A percentile compares a stretch with the other conserved stretches of the same genome.
Conservation (phyloP, 2,113 vertebrate species). For the Chelonoidis abingdonii region DNA sequence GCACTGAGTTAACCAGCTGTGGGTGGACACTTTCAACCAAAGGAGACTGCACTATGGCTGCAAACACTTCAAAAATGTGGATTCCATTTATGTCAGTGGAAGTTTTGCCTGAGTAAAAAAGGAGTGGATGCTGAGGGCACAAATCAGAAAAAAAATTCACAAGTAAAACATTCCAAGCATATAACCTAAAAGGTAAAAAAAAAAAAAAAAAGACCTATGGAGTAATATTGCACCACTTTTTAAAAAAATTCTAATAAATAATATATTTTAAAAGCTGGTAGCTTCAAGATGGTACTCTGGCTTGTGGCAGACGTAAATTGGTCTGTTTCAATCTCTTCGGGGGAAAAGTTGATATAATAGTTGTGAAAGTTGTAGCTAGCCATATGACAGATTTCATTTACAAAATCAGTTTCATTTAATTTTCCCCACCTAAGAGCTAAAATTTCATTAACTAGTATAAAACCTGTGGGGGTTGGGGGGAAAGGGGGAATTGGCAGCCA, state of each 20-base stretch:
- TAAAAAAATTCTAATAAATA: background rate
- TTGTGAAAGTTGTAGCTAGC: background rate
- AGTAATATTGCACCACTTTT: background rate
- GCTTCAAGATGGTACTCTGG: background rate
- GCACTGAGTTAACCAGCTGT: background rate
- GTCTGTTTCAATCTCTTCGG: background rate
- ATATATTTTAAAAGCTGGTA: background rate
- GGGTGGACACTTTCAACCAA: background rate
- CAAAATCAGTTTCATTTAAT: background rate
- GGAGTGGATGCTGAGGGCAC: background rate
- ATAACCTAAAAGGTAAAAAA: background rate
- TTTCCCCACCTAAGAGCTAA: background rate
- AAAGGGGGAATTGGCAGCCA: background rate
- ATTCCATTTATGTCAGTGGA: background rate
- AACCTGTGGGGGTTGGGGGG: background rate
- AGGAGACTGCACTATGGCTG: background rate
- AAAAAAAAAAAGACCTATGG: background rate
- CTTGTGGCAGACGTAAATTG: background rate
- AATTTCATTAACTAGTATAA: background rate
- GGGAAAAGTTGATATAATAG: background rate
- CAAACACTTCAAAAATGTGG: background rate
- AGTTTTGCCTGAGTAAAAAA: background rate
- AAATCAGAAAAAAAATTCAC: background rate
- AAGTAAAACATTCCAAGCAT: background rate
- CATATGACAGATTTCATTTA: background rate